Evolutionary conservation across 2,888 invertebrate species (phyloP), one percentile per base, ranked within the genome.

Genomic region (Shargacucullia verbasci): DNA sequence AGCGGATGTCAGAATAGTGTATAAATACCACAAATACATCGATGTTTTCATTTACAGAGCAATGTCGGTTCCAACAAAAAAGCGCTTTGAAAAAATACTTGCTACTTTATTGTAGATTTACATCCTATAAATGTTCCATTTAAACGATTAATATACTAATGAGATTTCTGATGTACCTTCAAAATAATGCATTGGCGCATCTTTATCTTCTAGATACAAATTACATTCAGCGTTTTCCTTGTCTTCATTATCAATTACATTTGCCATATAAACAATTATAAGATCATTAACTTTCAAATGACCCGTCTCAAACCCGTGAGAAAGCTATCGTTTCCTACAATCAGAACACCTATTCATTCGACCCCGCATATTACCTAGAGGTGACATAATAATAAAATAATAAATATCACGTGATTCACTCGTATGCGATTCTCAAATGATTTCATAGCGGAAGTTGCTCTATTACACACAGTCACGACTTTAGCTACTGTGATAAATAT

Each of bases 371-470:
- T 77, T 61, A 54, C 59, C 59, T 61, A 74, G 71, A 76, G 75
- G 66, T 71, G 61, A 73, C 71, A 76, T 70, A 63, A 68, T 73
- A 78, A 77, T 76, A 77, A 77, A 70, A 68, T 70, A 71, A 70
- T 78, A 72, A 74, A 71, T 76, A 75, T 73, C 58, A 66, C 57
- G 69, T 81, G 82, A 81, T 74, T 81, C 82, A 80, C 69, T 66
- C 43, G 49, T 70, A 61, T 61, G 55, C 58, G 70, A 20, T 75
- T 59, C 70, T 66, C 72, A 69, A 75, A 79, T 80, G 77, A 83
- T 76, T 80, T 79, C 79, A 80, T 79, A 65, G 71, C 79, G 82
- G 83, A 85, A 81, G 79, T 75, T 48, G 61, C 72, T 75, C 65
- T 68, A 76, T 79, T 70, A 77, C 67, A 67, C 39, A 64, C 54